A percentile compares a stretch with the other conserved stretches of the same genome.
phyloP scores from a whole-genome alignment of 1,140 invertebrate genomes.

The Scaptomyza pallida region DNA sequence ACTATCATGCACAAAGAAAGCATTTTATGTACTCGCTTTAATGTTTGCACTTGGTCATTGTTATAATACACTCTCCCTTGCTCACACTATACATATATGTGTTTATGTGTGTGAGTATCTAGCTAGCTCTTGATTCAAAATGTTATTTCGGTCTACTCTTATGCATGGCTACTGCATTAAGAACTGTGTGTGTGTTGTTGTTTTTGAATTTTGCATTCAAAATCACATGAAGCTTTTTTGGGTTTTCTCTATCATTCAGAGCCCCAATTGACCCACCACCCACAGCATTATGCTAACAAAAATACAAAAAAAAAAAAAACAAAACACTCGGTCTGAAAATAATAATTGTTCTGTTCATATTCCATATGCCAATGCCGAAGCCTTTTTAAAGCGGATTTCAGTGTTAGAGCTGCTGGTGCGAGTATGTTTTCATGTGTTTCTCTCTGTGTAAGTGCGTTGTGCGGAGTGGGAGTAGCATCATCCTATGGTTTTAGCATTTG shows the following conservation, averaged over 20 bases:
- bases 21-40: conserved; percentile 75
- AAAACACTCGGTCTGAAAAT: conserved; percentile 66
- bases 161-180: conserved; percentile 42
- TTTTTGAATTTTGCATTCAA: conserved; percentile 54
- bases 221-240: conserved; percentile 50
- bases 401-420: conserved; percentile 41
- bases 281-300: conserved; percentile 58
- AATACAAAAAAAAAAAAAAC: conserved; percentile 36
- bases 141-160: conserved; percentile 16
- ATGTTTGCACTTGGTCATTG: conserved; percentile 68
- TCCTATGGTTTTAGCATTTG: conserved; percentile 27
- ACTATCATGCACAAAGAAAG: conserved; percentile 71
- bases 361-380: conserved; percentile 55
- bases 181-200: conserved; percentile 36
- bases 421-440: conserved; percentile 10
- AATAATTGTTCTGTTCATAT: conserved; percentile 69
- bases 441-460: neutral
- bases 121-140: conserved; percentile 6
- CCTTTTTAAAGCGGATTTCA: conserved; percentile 68
- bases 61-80: conserved; percentile 69
- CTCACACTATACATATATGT: no score
- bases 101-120: conserved; percentile 12
- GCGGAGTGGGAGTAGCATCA: neutral
- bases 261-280: conserved; percentile 38
- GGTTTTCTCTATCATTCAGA: conserved; percentile 27